phyloP scores from a whole-genome alignment of 1,140 invertebrate species.

The Drosophila littoralis region DNA sequence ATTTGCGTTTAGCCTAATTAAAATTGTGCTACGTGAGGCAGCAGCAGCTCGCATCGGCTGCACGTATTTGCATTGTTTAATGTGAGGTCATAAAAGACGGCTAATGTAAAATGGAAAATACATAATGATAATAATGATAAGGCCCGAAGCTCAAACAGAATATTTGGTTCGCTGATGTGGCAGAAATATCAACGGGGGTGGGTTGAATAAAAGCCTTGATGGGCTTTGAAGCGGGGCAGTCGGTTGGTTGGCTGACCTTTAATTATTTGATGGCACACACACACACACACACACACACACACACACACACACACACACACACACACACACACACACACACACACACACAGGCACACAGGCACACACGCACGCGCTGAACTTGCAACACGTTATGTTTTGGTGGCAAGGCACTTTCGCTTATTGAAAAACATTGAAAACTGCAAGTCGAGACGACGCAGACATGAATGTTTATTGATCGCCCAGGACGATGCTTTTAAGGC shows the following conservation, averaged over 20 bases:
- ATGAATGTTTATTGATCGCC: conserved; percentile 78
- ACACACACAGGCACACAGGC: no score
- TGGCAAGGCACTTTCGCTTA: conserved; percentile 77
- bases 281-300: conserved; percentile 25
- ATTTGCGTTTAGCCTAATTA: conserved; percentile 66
- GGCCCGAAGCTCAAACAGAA: conserved; percentile 2
- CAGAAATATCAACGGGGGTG: conserved; percentile 44
- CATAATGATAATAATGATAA: conserved; percentile 10
- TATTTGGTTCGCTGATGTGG: conserved; percentile 44
- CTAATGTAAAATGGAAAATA: conserved; percentile 34
- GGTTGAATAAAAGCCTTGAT: not conserved
- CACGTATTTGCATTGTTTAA: conserved; percentile 52
- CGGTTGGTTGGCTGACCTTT: conserved; percentile 57
- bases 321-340: not conserved
- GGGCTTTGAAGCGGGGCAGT: conserved; percentile 26
- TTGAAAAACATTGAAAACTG: conserved; percentile 68
- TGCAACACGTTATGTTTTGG: conserved; percentile 21
- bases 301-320: not conserved
- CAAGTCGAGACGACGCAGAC: conserved; percentile 42
- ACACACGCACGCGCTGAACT: conserved; percentile 13
- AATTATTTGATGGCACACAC: conserved; percentile 61
- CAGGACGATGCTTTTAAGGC: conserved; percentile 74
- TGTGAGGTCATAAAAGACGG: conserved; percentile 26
- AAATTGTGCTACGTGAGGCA: conserved; percentile 45
- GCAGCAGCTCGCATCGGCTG: not conserved